These are phyloP conservation scores for Rhimphoctona megacephalus DNA, from an alignment of 2,888 invertebrate genomes.

Conservation along the genomic window DNA sequence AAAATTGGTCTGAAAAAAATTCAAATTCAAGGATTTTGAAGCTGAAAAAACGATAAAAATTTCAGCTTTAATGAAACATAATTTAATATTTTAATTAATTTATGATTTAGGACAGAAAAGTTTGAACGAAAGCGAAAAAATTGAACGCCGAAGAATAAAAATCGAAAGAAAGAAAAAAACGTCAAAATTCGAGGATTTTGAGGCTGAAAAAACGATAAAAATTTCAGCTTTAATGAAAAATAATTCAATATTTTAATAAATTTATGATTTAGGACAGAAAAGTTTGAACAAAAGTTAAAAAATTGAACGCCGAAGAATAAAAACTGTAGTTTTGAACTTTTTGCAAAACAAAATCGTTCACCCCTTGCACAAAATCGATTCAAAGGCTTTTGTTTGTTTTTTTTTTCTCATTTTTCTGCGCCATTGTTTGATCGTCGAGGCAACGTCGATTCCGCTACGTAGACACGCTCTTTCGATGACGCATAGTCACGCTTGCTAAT, in stretches of 20 bases:
- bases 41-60: no score
- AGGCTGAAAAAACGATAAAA: no score
- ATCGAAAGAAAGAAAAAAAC: no score
- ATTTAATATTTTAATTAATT: neutral
- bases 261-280: neutral
- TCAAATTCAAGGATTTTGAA: no score
- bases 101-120: neutral
- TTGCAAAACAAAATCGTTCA: neutral
- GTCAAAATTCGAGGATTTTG: no score
- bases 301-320: neutral
- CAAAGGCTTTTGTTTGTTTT: conserved; percentile 43
- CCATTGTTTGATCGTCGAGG: conserved; percentile 56
- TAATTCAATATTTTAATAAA: neutral
- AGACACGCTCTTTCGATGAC: conserved; percentile 32
- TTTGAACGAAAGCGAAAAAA: neutral
- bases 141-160: neutral
- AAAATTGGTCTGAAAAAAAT: no score
- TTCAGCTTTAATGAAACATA: neutral
- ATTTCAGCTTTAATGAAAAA: neutral
- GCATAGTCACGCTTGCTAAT: conserved; percentile 26
- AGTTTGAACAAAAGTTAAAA: neutral
- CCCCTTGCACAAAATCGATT: conserved; percentile 39
- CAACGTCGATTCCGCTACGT: conserved; percentile 28
- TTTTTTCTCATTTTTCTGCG: conserved; percentile 30
- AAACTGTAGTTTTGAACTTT: neutral